phyloP scores from a whole-genome alignment of 2,113 vertebrate genomes.

The Osmerus mordax region DNA sequence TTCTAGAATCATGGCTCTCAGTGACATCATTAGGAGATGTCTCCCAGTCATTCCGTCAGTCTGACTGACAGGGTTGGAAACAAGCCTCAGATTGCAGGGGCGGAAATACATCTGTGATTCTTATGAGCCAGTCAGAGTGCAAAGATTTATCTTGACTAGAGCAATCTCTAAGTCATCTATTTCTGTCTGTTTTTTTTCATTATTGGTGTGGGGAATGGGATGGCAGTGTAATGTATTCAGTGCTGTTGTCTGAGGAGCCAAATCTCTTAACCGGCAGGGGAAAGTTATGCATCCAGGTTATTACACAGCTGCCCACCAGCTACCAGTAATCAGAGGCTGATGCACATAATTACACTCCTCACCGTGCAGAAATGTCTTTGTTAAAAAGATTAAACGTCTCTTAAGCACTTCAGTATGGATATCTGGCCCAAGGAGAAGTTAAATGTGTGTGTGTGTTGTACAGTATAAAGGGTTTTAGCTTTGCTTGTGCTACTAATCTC shows the following conservation, averaged over 20 bases:
- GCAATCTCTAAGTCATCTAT: slow-evolving; percentile 9
- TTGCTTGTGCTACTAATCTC: not conserved
- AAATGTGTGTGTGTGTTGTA: not conserved
- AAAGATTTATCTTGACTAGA: not conserved
- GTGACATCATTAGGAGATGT: not conserved
- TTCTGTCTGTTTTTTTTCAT: not conserved
- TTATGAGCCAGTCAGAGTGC: not conserved
- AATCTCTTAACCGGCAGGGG: not conserved
- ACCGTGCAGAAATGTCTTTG: not conserved
- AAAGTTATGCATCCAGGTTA: not conserved
- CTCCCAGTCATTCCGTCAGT: not conserved
- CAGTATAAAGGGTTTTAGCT: not conserved
- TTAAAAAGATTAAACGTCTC: not conserved
- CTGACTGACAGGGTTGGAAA: not conserved
- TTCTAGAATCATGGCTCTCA: slow-evolving; percentile 8
- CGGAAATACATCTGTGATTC: not conserved
- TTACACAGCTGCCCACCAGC: not conserved
- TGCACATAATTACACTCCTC: not conserved
- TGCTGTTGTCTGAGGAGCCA: not conserved
- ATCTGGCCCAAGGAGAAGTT: not conserved
- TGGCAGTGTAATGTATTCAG: not conserved
- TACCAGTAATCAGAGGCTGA: not conserved
- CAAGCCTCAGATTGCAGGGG: slow-evolving; percentile 8
- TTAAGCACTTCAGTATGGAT: not conserved
- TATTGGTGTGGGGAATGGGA: not conserved